These are phyloP conservation scores for Boloria euphrosyne DNA, from an alignment of 2,888 invertebrate genomes.

Conservation along the genomic window DNA sequence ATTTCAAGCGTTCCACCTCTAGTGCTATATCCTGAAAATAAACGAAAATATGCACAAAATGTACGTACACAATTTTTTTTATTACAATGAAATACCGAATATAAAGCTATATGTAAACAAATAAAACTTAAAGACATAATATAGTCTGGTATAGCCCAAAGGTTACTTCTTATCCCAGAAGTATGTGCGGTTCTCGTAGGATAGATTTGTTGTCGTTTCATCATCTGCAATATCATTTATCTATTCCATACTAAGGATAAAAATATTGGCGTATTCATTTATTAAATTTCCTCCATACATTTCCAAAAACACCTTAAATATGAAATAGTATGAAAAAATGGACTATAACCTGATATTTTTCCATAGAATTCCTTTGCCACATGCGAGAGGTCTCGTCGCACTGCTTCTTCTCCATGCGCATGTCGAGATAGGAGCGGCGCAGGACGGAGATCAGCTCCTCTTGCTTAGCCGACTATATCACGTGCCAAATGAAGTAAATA, in stretches of 20 bases:
- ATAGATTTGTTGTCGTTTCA: no score
- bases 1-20: conserved; percentile 69
- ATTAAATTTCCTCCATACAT: no score
- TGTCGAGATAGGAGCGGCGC: conserved; percentile 60
- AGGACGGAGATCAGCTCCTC: conserved; percentile 67
- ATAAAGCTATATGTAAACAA: neutral
- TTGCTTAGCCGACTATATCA: conserved; percentile 64
- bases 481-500: conserved; percentile 2
- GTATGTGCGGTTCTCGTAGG: no score
- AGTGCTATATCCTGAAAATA: conserved; percentile 63
- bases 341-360: conserved; percentile 56
- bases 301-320: no score
- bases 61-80: no score
- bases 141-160: no score
- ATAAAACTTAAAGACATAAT: no score
- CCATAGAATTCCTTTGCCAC: conserved; percentile 58
- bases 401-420: conserved; percentile 57
- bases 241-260: no score
- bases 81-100: no score
- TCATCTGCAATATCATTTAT: no score
- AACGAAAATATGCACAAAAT: neutral
- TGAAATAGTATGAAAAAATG: neutral
- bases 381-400: conserved; percentile 53
- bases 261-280: no score
- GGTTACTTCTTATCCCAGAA: no score